Evolutionary conservation across 1,140 invertebrate species (phyloP).

Genomic region (Prorops nasuta): DNA sequence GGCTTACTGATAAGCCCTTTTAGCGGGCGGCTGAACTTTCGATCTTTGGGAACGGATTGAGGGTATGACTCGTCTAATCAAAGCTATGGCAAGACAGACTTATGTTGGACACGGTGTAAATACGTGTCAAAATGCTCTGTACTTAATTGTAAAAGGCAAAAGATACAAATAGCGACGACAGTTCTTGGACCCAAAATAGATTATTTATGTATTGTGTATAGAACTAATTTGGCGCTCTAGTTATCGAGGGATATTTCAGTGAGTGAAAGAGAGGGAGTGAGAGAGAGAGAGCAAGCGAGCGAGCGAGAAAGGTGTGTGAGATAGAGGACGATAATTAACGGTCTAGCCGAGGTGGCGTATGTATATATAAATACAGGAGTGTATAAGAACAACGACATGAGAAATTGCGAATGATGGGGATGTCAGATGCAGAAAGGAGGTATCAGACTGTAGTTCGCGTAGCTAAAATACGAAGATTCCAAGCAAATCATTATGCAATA

Average conservation of each 20-base stretch:
- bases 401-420: neutral
- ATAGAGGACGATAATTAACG: constrained; percentile 2
- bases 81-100: constrained; percentile 1
- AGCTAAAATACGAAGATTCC: neutral
- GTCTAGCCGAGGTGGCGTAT: constrained; percentile 7
- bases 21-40: constrained; percentile 7
- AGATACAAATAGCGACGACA: constrained; percentile 11
- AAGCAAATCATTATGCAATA: constrained; percentile 1
- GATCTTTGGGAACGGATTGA: constrained; percentile 14
- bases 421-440: neutral
- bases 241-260: constrained; percentile 14
- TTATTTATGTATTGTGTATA: constrained; percentile 41
- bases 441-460: neutral
- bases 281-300: constrained; percentile 2
- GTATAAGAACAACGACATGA: neutral
- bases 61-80: constrained; percentile 12
- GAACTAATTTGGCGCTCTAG: constrained; percentile 30
- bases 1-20: constrained; percentile 15
- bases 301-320: neutral
- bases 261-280: constrained; percentile 1
- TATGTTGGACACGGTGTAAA: neutral
- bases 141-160: neutral
- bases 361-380: neutral
- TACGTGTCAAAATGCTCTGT: neutral
- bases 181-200: constrained; percentile 6